Conservation (phyloP, 2,888 invertebrate genomes). For the Zeuzera pyrina region DNA sequence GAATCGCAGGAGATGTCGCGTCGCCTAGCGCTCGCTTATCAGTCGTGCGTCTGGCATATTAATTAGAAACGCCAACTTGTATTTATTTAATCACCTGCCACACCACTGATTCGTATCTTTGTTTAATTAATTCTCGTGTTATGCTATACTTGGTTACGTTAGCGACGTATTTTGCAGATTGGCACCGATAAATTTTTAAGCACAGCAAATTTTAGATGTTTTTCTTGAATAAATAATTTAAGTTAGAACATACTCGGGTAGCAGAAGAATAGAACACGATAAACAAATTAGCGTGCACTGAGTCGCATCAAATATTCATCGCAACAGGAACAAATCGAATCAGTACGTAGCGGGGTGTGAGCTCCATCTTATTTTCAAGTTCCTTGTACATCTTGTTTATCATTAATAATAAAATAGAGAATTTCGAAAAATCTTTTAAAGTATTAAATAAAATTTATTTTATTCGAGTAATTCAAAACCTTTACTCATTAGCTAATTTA, state of each 20-base stretch:
- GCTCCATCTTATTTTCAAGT: constrained; percentile 52
- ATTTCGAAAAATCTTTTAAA: background rate
- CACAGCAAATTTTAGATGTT: no score
- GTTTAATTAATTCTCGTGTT: constrained; percentile 54
- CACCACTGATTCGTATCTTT: constrained; percentile 54
- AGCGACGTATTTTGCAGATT: no score
- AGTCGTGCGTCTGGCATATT: constrained; percentile 64
- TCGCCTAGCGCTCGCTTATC: constrained; percentile 37
- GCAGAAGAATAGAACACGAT: constrained; percentile 52
- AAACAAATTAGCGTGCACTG: constrained; percentile 72
- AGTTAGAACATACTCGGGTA: constrained; percentile 38
- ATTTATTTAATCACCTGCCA: constrained; percentile 69
- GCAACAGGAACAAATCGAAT: constrained; percentile 70
- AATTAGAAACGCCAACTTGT: constrained; percentile 62
- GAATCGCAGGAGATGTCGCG: constrained; percentile 49
- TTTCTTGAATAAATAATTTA: constrained; percentile 24
- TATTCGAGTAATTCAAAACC: no score
- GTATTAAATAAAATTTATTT: background rate
- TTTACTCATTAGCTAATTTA: no score
- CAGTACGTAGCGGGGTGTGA: constrained; percentile 44
- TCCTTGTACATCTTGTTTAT: constrained; percentile 29
- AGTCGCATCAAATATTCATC: constrained; percentile 71
- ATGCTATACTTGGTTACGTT: no score
- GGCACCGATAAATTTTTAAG: no score
- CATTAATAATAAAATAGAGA: constrained; percentile 43